Conservation (phyloP, 2,888 invertebrate genomes). For the Strigamia crassipes region DNA sequence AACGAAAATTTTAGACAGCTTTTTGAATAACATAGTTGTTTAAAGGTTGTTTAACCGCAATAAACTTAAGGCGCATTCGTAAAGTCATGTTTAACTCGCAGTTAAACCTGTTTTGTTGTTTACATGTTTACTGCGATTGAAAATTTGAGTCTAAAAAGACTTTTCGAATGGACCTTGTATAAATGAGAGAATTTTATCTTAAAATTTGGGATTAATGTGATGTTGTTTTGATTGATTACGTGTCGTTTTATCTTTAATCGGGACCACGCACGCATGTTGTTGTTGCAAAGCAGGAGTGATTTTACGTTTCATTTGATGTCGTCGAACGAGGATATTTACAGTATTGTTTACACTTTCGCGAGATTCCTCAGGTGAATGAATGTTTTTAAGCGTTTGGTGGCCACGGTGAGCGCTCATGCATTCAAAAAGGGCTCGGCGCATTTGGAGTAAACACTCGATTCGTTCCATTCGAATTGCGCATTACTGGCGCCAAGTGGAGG, state of each 20-base stretch:
- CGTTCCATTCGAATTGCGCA: slow-evolving; percentile 36
- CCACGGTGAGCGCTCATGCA: slow-evolving; percentile 19
- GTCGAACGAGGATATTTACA: slow-evolving; percentile 28
- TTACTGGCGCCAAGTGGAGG: slow-evolving; percentile 38
- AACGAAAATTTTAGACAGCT: no score
- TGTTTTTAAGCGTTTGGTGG: slow-evolving; percentile 41
- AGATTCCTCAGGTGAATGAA: slow-evolving; percentile 44
- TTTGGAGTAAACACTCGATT: slow-evolving; percentile 44
- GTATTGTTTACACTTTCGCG: slow-evolving; percentile 15
- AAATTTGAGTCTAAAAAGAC: no score
- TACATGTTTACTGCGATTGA: no score
- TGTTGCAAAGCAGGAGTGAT: neutral
- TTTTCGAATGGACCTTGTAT: no score
- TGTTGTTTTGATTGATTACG: neutral
- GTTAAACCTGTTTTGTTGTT: no score
- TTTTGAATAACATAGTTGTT: no score
- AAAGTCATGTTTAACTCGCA: no score
- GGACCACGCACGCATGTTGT: neutral
- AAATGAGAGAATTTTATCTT: neutral
- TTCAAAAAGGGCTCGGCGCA: slow-evolving; percentile 16
- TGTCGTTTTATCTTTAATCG: neutral
- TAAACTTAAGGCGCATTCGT: no score
- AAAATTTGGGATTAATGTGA: neutral
- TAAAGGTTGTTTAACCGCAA: no score
- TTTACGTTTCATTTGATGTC: neutral